phyloP scores from a whole-genome alignment of 2,113 vertebrate genomes.

The Alaudala cheleensis region DNA sequence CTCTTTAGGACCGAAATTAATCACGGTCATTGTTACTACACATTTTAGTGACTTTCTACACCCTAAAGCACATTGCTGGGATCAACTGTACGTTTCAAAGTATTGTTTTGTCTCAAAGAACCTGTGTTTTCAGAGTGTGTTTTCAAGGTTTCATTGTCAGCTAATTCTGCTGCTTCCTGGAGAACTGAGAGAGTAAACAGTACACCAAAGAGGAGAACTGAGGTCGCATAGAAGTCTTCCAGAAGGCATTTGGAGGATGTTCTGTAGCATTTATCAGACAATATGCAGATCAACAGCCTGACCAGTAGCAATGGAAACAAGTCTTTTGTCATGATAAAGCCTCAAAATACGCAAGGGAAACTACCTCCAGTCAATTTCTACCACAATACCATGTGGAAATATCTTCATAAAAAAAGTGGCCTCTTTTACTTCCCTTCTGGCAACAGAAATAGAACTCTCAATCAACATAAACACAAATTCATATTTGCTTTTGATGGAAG shows the following conservation, averaged over 20 bases:
- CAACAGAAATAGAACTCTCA: neutral
- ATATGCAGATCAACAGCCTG: neutral
- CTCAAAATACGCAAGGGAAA: neutral
- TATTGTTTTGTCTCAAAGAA: neutral
- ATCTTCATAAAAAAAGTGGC: neutral
- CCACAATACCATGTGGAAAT: neutral
- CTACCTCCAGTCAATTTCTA: accelerated
- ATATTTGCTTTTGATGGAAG: neutral
- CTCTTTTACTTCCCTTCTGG: neutral
- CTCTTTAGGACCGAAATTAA: neutral
- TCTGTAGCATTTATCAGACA: neutral
- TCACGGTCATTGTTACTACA: neutral
- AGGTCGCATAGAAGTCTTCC: neutral
- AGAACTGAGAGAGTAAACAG: neutral
- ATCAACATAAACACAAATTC: neutral
- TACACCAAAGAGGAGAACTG: neutral
- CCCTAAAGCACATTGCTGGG: neutral
- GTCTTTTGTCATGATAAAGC: neutral
- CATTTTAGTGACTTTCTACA: neutral
- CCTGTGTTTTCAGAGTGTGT: neutral
- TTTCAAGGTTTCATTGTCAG: neutral
- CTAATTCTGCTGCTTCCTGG: neutral
- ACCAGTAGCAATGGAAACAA: neutral
- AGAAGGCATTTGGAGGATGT: neutral
- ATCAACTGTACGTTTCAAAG: neutral